Percentiles rank a stretch among this genome's conserved stretches.
phyloP scores from a whole-genome alignment of 2,113 vertebrate genomes.

The Salminus brasiliensis region DNA sequence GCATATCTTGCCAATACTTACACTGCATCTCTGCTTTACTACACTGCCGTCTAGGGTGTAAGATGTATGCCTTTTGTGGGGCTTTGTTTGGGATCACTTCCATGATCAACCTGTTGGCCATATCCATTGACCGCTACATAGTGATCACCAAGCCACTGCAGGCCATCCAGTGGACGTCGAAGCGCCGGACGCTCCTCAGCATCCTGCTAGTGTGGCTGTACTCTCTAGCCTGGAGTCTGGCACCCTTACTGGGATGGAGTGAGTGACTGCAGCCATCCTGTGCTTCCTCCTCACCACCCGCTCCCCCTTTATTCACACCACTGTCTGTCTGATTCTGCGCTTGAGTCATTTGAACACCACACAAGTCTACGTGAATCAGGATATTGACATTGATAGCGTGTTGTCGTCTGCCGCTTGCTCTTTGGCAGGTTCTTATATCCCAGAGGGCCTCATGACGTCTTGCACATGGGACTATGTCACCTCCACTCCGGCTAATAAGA shows the following conservation, averaged over 20 bases:
- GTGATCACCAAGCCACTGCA: conserved; percentile 86
- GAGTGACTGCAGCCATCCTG: conserved; percentile 62
- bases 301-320: background rate
- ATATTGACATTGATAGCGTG: background rate
- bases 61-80: conserved; percentile 87
- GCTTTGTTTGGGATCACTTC: conserved; percentile 87
- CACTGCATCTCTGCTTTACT: background rate
- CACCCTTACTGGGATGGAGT: conserved; percentile 91
- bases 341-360: background rate
- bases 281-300: background rate
- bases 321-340: background rate
- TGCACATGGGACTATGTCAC: conserved; percentile 87
- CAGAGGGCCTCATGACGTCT: conserved; percentile 84
- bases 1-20: background rate
- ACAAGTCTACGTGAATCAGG: background rate
- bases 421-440: conserved; percentile 80
- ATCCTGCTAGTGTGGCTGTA: conserved; percentile 84
- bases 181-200: conserved; percentile 75
- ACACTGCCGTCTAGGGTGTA: conserved; percentile 73
- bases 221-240: conserved; percentile 84
- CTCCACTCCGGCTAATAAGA: conserved; percentile 80
- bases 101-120: conserved; percentile 86
- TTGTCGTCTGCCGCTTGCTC: background rate
- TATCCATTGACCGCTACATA: conserved; percentile 85
- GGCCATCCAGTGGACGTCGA: conserved; percentile 77